These are phyloP conservation scores for Carcharodon carcharias DNA, from an alignment of 2,797 vertebrate genomes.

Conservation along the genomic window DNA sequence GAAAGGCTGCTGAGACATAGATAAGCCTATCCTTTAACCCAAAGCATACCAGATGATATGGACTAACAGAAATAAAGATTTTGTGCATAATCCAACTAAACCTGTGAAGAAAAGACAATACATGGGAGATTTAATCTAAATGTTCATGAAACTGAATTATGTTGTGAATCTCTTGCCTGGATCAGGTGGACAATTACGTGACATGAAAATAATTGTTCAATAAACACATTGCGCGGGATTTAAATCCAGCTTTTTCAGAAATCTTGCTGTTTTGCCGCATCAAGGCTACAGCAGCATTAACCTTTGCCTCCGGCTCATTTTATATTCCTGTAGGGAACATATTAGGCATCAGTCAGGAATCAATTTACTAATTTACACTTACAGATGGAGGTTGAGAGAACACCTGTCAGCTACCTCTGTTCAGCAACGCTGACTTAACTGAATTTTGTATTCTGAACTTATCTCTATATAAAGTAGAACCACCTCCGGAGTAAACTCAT, in stretches of 20 bases:
- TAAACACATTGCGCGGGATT: background rate
- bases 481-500: background rate
- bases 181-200: background rate
- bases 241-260: background rate
- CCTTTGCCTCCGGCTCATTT: slow-evolving; percentile 7
- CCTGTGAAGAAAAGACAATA: background rate
- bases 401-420: background rate
- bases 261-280: background rate
- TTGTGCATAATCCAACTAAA: background rate
- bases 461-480: background rate
- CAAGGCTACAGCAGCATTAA: slow-evolving; percentile 23
- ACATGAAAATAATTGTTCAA: background rate
- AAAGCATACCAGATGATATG: background rate
- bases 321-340: slow-evolving; percentile 13
- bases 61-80: background rate
- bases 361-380: slow-evolving; percentile 29
- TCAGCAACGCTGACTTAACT: background rate
- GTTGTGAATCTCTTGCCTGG: background rate
- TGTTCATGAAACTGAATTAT: background rate
- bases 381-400: background rate
- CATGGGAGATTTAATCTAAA: background rate
- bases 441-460: background rate
- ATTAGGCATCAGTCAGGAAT: background rate
- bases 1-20: background rate
- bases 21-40: background rate